Evolutionary conservation across 2,797 vertebrate genomes (phyloP), one percentile per base, ranked within the genome.

Genomic region (Enteromius unitaeniatus): DNA sequence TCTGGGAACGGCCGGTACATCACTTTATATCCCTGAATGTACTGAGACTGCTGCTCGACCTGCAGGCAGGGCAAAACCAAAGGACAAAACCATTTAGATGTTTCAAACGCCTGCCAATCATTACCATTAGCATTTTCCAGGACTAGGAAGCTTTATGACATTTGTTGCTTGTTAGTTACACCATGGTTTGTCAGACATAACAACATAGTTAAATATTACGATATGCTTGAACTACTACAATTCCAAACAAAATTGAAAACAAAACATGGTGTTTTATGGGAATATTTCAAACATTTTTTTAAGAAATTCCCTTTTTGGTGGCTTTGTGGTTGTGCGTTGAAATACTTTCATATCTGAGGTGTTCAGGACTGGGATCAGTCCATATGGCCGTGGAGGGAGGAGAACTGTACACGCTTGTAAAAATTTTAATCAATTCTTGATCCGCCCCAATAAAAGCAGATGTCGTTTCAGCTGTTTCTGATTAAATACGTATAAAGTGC

Each of bases 31-130:
- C 98, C 98, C 92, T 99, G 97, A 86, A 99, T 96, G 90, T 99
- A 99, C 88, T 97, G 98, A 0, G 97, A 98, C 91, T 98, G 97
- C 91, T 99, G 97, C 92, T 99, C 97, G 92, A 99, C 98, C 98
- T 99, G 88, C 82, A 81, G 84, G 91, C 26, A 79, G 40, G 78
- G 40, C 3, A 15, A 58, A 60, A 31, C 3, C 15, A 0, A 19
- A 69, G 74, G 11, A n/a, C 37, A n/a, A 53, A 37, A 42, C 17
- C 68, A 81, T 26, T 55, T 62, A 6, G 45, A 23, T 9, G 34
- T 23, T 58, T 40, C 45, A 28, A 72, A 47, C 23, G n/a, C n/a
- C 65, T 49, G 40, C 8, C 23, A 37, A 68, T 70, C 51, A 26
- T 23, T 34, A 47, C 26, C n/a, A 34, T 69, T 26, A 69, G 51